A percentile compares a stretch with the other conserved stretches of the same genome.
Conservation (phyloP, 2,113 vertebrate genomes). For the Zosterops japonicus region DNA sequence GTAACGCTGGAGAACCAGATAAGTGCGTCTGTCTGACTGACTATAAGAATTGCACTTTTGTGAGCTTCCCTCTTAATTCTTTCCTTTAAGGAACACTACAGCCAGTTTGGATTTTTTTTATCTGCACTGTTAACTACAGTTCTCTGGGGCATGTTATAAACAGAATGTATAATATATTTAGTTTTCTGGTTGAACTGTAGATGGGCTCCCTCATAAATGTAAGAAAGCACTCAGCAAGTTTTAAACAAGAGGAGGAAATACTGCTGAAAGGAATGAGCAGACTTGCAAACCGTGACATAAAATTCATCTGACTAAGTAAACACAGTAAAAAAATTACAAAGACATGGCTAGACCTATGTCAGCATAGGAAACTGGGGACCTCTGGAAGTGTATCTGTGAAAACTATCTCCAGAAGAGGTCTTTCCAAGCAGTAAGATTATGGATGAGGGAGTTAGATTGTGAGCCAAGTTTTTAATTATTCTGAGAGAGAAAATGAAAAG, state of each 20-base stretch:
- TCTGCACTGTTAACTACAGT: conserved; percentile 16
- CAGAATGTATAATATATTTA: conserved; percentile 26
- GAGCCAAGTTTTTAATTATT: not conserved
- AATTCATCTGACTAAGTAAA: conserved; percentile 42
- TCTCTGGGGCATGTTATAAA: conserved; percentile 25
- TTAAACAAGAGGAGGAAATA: conserved; percentile 57
- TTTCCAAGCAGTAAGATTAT: not conserved
- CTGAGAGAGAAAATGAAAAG: not conserved
- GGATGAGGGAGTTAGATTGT: not conserved
- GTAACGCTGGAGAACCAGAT: conserved; percentile 28
- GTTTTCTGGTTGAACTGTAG: conserved; percentile 43
- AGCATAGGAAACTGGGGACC: not conserved
- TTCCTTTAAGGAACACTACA: not conserved
- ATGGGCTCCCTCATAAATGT: conserved; percentile 46
- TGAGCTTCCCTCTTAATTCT: conserved; percentile 27
- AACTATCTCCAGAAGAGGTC: not conserved
- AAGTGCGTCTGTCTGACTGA: conserved; percentile 10
- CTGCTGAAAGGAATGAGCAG: not conserved
- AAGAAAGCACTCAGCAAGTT: conserved; percentile 57
- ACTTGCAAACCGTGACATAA: not conserved
- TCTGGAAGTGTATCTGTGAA: not conserved
- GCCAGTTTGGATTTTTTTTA: not conserved
- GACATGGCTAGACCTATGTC: not conserved
- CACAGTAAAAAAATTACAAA: conserved; percentile 15
- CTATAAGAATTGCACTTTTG: conserved; percentile 46